Percentiles rank a stretch among this genome's conserved stretches.
These are phyloP conservation scores for Hyposoter dolosus DNA, from an alignment of 2,888 invertebrate species.

Conservation along the genomic window DNA sequence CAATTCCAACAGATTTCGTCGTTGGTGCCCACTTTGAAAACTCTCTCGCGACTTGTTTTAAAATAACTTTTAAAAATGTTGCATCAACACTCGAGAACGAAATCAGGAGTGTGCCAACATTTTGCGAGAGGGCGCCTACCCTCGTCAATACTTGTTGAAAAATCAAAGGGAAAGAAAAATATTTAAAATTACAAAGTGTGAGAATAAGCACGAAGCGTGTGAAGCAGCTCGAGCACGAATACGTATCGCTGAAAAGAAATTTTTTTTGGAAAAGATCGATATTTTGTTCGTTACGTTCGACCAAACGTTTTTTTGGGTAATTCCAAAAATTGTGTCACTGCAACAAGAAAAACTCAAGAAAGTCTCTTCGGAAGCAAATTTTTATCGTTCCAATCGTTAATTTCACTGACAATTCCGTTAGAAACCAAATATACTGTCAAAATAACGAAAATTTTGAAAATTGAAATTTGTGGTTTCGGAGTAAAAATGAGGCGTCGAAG, in stretches of 20 bases:
- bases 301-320: too few relatives aligned
- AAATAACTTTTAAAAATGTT: conserved; percentile 78
- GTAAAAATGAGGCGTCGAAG: neutral
- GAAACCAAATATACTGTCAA: too few relatives aligned
- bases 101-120: conserved; percentile 70
- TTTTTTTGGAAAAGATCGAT: too few relatives aligned
- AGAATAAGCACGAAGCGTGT: conserved; percentile 24
- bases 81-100: conserved; percentile 75
- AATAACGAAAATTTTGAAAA: too few relatives aligned
- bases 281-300: too few relatives aligned
- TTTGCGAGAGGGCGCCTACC: conserved; percentile 63
- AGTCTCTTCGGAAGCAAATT: too few relatives aligned
- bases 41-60: conserved; percentile 75
- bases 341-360: too few relatives aligned
- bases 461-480: neutral
- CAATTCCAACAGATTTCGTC: conserved; percentile 43
- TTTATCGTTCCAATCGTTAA: too few relatives aligned
- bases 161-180: conserved; percentile 63
- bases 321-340: too few relatives aligned
- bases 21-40: conserved; percentile 11
- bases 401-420: too few relatives aligned
- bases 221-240: conserved; percentile 19
- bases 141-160: conserved; percentile 2
- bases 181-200: conserved; percentile 77
- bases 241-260: too few relatives aligned